A percentile compares a stretch with the other conserved stretches of the same genome.
Evolutionary conservation across 2,888 invertebrate species (phyloP).

Genomic region (Leptinotarsa juncta): DNA sequence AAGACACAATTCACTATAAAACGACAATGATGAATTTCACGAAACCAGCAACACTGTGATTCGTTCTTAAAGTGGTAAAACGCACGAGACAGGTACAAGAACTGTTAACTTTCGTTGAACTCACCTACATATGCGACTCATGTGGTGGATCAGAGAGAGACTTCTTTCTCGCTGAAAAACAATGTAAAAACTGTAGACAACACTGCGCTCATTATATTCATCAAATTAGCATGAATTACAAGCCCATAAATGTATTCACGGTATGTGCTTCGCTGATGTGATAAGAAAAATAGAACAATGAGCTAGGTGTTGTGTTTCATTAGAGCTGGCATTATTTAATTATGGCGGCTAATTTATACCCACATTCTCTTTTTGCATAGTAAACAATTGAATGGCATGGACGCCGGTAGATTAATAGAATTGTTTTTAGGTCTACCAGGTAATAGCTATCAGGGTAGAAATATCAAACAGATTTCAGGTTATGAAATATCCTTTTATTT

Average conservation of each 20-base stretch:
- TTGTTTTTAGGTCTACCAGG: background rate
- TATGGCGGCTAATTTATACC: background rate
- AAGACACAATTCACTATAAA: slow-evolving; percentile 4
- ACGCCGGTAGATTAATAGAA: background rate
- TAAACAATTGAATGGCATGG: background rate
- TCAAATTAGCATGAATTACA: slow-evolving; percentile 23
- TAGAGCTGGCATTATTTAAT: slow-evolving; percentile 9
- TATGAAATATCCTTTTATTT: no score
- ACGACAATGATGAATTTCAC: background rate
- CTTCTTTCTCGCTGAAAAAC: slow-evolving; percentile 10
- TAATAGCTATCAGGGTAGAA: no score
- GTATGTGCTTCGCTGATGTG: slow-evolving; percentile 30
- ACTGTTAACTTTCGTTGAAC: slow-evolving; percentile 24
- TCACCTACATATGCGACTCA: slow-evolving; percentile 22
- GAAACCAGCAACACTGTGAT: background rate
- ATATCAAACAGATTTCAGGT: no score
- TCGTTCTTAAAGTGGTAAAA: background rate
- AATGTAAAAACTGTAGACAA: slow-evolving; percentile 10
- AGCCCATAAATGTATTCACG: slow-evolving; percentile 32
- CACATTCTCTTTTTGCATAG: slow-evolving; percentile 10
- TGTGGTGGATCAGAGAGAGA: background rate
- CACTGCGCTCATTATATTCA: slow-evolving; percentile 15
- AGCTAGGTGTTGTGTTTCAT: slow-evolving; percentile 29
- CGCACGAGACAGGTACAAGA: background rate
- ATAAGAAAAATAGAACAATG: slow-evolving; percentile 30